Percentiles rank a stretch among this genome's conserved stretches.
Evolutionary conservation across 2,113 vertebrate species (phyloP).

Genomic region (Addax nasomaculatus): DNA sequence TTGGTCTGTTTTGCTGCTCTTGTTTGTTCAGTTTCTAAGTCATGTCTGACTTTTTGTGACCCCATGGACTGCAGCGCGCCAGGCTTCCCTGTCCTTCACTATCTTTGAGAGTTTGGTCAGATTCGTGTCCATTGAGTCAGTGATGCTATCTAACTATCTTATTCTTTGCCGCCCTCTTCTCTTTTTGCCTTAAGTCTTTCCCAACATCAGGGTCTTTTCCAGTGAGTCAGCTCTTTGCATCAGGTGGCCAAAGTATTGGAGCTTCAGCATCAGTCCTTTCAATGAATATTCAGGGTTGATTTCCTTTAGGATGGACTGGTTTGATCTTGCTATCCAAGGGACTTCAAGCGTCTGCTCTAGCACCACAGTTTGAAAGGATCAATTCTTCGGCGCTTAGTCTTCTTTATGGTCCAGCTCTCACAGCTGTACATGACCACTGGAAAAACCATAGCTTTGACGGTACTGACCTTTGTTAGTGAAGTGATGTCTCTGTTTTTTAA

Average conservation of each 20-base stretch:
- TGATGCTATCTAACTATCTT: neutral
- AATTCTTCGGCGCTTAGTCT: rapidly evolving
- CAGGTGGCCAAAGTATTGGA: neutral
- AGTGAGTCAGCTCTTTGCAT: neutral
- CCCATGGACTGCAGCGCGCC: neutral
- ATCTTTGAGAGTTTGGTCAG: neutral
- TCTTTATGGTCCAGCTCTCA: neutral
- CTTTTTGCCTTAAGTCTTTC: neutral
- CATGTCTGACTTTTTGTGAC: neutral
- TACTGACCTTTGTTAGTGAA: neutral
- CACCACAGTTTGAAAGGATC: neutral
- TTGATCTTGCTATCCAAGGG: neutral
- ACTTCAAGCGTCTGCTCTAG: neutral
- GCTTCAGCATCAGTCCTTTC: neutral
- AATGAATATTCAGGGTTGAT: neutral
- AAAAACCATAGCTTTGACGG: neutral
- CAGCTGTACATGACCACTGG: neutral
- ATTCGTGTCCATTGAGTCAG: neutral
- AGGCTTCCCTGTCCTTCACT: neutral
- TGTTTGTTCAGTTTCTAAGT: neutral
- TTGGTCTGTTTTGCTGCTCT: neutral
- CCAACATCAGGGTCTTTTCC: neutral
- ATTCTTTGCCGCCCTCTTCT: neutral
- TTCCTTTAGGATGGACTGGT: neutral
- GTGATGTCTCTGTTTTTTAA: neutral